Evolutionary conservation across 2,797 vertebrate species (phyloP).

Genomic region (Cyclura pinguis): DNA sequence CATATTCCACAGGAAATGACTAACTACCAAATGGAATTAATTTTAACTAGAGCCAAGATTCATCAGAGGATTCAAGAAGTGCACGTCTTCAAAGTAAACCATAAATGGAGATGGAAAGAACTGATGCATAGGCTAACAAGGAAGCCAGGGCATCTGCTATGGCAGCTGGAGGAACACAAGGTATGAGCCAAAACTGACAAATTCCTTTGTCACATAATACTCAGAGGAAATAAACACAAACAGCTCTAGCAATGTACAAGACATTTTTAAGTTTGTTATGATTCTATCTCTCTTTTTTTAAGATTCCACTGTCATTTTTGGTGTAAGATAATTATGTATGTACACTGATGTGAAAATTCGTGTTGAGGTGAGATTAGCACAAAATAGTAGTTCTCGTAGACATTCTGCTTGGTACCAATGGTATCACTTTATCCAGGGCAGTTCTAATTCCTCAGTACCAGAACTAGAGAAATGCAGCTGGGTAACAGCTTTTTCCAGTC

Average conservation of each 20-base stretch:
- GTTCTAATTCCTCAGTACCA: neutral
- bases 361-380: neutral
- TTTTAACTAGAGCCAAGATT: slow-evolving; percentile 19
- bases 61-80: slow-evolving; percentile 12
- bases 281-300: neutral
- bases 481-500: neutral
- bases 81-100: slow-evolving; percentile 4
- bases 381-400: neutral
- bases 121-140: neutral
- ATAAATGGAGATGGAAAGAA: slow-evolving; percentile 1
- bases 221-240: neutral
- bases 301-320: neutral
- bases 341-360: neutral
- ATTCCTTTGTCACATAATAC: slow-evolving; percentile 9
- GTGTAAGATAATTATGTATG: neutral
- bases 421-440: neutral
- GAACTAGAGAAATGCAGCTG: neutral
- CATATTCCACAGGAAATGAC: slow-evolving; percentile 15
- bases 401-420: neutral
- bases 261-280: too few species aligned
- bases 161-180: neutral
- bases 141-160: slow-evolving; percentile 17
- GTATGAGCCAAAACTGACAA: neutral
- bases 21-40: neutral
- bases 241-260: neutral